These are phyloP conservation scores for Sylvietta virens DNA, from an alignment of 2,113 vertebrate species.

Conservation along the genomic window DNA sequence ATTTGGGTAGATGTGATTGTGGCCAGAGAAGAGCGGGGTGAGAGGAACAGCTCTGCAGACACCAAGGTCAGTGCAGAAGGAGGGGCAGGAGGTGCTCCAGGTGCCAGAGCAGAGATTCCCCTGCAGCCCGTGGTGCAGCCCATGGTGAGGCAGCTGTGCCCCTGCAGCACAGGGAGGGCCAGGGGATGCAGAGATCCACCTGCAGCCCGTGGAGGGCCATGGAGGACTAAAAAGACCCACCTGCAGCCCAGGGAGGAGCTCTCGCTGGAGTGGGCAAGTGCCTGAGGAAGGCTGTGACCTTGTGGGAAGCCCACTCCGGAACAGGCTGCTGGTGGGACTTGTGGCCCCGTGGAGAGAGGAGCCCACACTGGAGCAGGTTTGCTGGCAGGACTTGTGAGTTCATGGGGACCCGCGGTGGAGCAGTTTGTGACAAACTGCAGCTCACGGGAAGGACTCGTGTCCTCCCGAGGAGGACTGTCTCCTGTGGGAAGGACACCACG, in stretches of 20 bases:
- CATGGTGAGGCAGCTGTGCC: background rate
- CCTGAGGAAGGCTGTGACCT: background rate
- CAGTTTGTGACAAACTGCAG: background rate
- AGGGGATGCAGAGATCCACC: background rate
- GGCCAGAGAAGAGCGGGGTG: accelerated
- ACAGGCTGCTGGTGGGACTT: background rate
- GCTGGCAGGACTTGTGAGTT: background rate
- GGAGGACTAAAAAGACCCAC: no score
- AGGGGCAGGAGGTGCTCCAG: accelerated
- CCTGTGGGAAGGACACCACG: background rate
- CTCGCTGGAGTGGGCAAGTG: accelerated
- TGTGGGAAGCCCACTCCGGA: background rate
- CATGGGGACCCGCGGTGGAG: background rate
- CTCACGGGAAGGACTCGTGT: background rate
- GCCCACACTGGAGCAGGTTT: background rate
- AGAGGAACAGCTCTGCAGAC: background rate
- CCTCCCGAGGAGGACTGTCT: background rate
- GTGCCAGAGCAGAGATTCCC: background rate
- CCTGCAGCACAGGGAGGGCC: background rate
- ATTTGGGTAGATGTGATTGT: background rate
- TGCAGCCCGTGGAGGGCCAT: background rate
- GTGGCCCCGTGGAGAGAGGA: background rate
- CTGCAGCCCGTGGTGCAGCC: background rate
- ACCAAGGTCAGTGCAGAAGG: background rate
- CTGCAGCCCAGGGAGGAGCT: background rate